Evolutionary conservation across 2,888 invertebrate species (phyloP), one percentile per base, ranked within the genome.

Genomic region (Meliscaeva auricollis): DNA sequence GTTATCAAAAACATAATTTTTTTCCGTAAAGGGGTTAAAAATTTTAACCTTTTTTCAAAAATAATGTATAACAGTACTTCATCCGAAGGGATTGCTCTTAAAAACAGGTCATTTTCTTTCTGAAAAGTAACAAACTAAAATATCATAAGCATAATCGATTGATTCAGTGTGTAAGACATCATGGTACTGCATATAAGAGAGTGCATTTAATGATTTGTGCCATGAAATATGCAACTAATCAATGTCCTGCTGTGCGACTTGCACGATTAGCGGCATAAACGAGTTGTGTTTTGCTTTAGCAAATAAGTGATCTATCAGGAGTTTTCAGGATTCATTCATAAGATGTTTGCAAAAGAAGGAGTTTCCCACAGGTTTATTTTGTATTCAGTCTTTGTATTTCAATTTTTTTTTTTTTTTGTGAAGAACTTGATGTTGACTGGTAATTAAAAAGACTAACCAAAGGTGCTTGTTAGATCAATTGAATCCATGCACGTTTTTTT

Each of bases 201-300:
- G 13, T 46, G 5, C 17, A 0, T 52, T 46, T 17, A 22, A 54
- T 44, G 54, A 62, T 73, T 30, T 60, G 82, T 77, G 38, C 70
- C 41, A 81, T 64, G 56, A 70, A 70, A 64, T 78, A 80, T 80
- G 76, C 76, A 69, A 73, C 81, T 73, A 85, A 85, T 85, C 85
- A 85, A 77, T 85, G 85, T 81, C 85, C 81, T 85, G 85, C 85
- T 85, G 85, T 11, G 75, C 62, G 22, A 50, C 38, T 68, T 54
- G 38, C 60, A 35, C 73, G 85, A 80, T 76, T 76, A 76, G 85
- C 69, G 81, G 85, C 68, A 85, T 15, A 80, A 80, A 81, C 85
- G 35, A 50, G 77, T 73, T 56, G 9, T 68, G 44, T 62, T n/a
- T 77, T 77, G 48, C 41, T 64, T 62, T 11, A 41, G 8, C 46